Base-by-base conservation (phyloP, 2,113 vertebrate genomes). In the Sprattus sprattus region DNA sequence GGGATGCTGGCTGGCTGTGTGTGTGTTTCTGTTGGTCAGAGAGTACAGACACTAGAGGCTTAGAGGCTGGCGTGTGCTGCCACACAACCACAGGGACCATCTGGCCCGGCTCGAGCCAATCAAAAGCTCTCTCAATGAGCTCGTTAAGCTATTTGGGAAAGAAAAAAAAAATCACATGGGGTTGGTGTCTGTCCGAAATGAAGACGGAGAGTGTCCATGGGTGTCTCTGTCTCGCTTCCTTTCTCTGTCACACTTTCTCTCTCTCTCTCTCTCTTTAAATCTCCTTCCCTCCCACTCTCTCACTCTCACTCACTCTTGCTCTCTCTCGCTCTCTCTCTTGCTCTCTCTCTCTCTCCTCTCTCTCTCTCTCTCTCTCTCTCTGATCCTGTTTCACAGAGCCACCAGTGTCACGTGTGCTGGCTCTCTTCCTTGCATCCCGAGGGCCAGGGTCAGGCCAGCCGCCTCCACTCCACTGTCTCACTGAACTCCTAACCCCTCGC, bases 361-460 rank as follows among this genome's bases (percentile, higher is more conserved):
- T 8, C 64, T 67, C 64, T 67, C 64, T 67, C n/a, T 11, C 25
- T 7, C 64, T 67, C n/a, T 32, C 25, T 28, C 64, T 32, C 64
- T 71, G 64, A 71, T 71, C 64, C 64, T 71, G 64, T 71, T 71
- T 28, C 64, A 71, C 64, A 71, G 64, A 71, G 64, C 64, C 64
- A 71, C 64, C 64, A 71, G 64, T 25, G 64, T 71, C 25, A n/a
- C 32, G 64, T 71, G 64, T 10, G n/a, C 64, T 71, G 64, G 64
- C 64, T 9, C 8, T 71, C 64, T 32, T 71, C 64, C 64, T 25
- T 28, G 64, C 64, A 71, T 71, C 64, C 15, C 64, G 11, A 71
- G 64, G 64, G 64, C 7, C 25, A 13, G 64, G 64, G 64, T 71
- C 64, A 71, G 64, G 64, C 64, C 64, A 71, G 64, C 64, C 64